Base-by-base conservation (phyloP, 2,888 invertebrate genomes). In the Luperina testacea region DNA sequence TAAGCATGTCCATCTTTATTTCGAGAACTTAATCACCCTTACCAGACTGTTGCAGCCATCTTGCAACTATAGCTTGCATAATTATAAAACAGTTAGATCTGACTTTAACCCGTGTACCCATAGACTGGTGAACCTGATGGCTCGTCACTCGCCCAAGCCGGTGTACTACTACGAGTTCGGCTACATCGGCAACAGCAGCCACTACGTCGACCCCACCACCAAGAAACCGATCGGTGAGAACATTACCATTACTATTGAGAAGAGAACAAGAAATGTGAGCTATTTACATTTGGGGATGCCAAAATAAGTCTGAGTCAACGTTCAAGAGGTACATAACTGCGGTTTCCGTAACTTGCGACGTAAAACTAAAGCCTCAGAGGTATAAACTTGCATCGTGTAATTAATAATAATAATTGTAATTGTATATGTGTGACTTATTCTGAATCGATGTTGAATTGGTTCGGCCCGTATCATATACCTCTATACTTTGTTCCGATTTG, bases 151-250 rank as follows among this genome's bases (percentile, higher is more conserved):
- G 0, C 68, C 91, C 0, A 84, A 90, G 70, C 91, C 93, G 15
- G 92, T 93, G 64, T 95, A 92, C 89, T 93, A 94, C 90, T 93
- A 93, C 87, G 91, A 95, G 91, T 95, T 94, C 86, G 91, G 89
- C 6, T 93, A 95, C 90, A 72, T 94, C 82, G 95, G 95, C 8
- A 90, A 91, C 80, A 90, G 87, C 89, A 95, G 95, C 87, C 93
- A 94, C 87, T 95, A 94, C 87, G 89, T 90, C 48, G 93, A 94
- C 53, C 93, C 94, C 0, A 74, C 32, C 72, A 93, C 95, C 11
- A 89, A 90, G 38, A 93, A 91, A 86, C 94, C 94, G 15, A 82
- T 83, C 53, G 93, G 94, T 94, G 27, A 74, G 72, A 13, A 45
- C 59, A 48, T 17, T 17, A 11, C 15, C 42, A 45, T 24, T 15